Percentiles rank a stretch among this genome's conserved stretches.
Evolutionary conservation across 2,888 invertebrate species (phyloP).

Genomic region (Latrodectus hesperus): DNA sequence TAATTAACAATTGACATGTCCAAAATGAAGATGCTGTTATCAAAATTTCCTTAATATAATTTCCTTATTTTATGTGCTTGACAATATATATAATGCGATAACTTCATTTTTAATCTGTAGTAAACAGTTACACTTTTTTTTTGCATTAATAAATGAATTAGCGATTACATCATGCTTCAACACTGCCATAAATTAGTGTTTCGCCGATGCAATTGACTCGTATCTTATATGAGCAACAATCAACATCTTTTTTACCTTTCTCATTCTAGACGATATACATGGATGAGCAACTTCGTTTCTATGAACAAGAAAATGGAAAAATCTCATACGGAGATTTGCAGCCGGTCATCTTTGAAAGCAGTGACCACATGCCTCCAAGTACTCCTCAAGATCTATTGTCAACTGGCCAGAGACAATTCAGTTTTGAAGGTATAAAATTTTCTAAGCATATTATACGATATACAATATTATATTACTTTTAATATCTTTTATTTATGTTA

Average conservation of each 20-base stretch:
- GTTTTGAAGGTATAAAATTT: slow-evolving; percentile 48
- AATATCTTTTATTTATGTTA: too few relatives aligned
- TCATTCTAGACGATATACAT: slow-evolving; percentile 52
- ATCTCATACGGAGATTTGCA: slow-evolving; percentile 58
- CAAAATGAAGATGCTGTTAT: too few relatives aligned
- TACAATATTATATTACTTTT: too few relatives aligned
- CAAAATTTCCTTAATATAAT: too few relatives aligned
- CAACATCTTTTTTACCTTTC: neutral
- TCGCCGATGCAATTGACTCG: neutral
- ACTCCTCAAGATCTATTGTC: slow-evolving; percentile 54
- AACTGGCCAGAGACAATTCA: slow-evolving; percentile 51
- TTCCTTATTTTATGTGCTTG: too few relatives aligned
- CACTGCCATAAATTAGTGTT: neutral
- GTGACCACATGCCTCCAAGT: slow-evolving; percentile 60
- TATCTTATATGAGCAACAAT: neutral
- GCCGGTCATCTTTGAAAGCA: slow-evolving; percentile 53
- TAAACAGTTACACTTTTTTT: too few relatives aligned
- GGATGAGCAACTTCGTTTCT: slow-evolving; percentile 61
- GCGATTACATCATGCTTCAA: too few relatives aligned
- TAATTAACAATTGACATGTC: too few relatives aligned
- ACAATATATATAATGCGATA: too few relatives aligned
- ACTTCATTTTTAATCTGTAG: too few relatives aligned
- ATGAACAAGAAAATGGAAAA: slow-evolving; percentile 57
- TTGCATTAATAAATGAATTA: too few relatives aligned
- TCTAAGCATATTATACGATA: too few relatives aligned